Evolutionary conservation across 2,113 vertebrate species (phyloP).

Genomic region (Cephalopterus ornatus): DNA sequence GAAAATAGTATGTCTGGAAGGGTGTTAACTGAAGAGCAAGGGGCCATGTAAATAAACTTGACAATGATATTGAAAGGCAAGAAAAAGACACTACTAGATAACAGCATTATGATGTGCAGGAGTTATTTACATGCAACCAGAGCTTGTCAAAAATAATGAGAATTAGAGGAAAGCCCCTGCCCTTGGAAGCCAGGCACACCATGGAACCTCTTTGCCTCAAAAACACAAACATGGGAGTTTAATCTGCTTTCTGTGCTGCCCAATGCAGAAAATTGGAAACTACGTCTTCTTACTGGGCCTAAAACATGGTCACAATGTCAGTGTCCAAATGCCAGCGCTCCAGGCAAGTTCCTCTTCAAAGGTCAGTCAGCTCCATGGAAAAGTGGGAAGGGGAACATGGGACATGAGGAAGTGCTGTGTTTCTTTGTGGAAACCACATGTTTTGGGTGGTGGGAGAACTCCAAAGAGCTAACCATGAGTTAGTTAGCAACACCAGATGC

Average conservation of each 20-base stretch:
- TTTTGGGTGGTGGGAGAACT: neutral
- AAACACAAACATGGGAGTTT: neutral
- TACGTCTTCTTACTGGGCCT: neutral
- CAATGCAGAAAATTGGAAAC: neutral
- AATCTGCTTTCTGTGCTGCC: neutral
- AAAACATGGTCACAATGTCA: neutral
- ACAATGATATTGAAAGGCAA: constrained; percentile 38
- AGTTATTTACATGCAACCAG: constrained; percentile 32
- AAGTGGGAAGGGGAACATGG: neutral
- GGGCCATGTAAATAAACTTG: constrained; percentile 5
- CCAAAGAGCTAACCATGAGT: neutral
- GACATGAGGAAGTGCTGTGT: neutral
- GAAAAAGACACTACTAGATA: constrained; percentile 57
- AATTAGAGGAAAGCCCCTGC: constrained; percentile 14
- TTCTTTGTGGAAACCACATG: neutral
- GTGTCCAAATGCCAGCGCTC: neutral
- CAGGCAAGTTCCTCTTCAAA: neutral
- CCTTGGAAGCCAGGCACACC: neutral
- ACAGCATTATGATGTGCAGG: neutral
- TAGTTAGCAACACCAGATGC: neutral
- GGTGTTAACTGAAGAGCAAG: constrained; percentile 29
- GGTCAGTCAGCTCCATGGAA: neutral
- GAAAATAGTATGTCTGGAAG: neutral
- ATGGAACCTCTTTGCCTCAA: neutral
- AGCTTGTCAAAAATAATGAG: constrained; percentile 38